Evolutionary conservation across 1,140 invertebrate genomes (phyloP), one percentile per base, ranked within the genome.

Genomic region (Drosophila aff.): DNA sequence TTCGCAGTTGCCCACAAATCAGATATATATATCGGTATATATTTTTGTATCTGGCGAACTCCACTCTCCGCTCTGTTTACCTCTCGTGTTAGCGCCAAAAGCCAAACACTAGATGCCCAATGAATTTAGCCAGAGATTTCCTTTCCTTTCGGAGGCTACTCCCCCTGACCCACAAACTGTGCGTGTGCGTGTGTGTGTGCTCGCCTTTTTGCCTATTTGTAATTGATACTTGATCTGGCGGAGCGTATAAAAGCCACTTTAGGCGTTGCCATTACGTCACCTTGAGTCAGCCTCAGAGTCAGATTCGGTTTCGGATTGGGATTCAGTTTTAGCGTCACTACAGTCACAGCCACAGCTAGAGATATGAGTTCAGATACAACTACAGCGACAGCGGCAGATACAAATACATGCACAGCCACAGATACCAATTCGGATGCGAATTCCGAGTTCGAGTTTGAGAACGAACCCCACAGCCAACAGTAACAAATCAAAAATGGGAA

Each of bases 161-260:
- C 53, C 69, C 64, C 58, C 68, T 86, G 82, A 86, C 82, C 82
- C 82, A 86, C 68, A 82, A 86, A 71, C 18, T 76, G 58, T 53
- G 50, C 50, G 3, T 23, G 23, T 23, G 23, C 2, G 26, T n/a
- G 44, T 46, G 44, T 47, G 46, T 33, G 15, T 53, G 50, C 50
- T 53, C 52, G 52, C 31, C 31, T 53, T 79, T 81, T 79, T 64
- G 68, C 67, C 60, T 77, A 79, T 77, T 87, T 87, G 84, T 89
- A 87, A 87, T 87, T 87, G 80, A 87, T 87, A 87, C 83, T 89
- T 89, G 83, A 89, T 87, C 80, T 89, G 84, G 76, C 79, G 84
- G 72, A 87, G 83, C 83, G 84, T 77, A 87, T 89, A 87, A 87
- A 79, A 87, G 83, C 80, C 83, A 87, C 84, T 87, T 87, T 87